Conservation (phyloP, 1,140 invertebrate species). For the Cepaea nemoralis region DNA sequence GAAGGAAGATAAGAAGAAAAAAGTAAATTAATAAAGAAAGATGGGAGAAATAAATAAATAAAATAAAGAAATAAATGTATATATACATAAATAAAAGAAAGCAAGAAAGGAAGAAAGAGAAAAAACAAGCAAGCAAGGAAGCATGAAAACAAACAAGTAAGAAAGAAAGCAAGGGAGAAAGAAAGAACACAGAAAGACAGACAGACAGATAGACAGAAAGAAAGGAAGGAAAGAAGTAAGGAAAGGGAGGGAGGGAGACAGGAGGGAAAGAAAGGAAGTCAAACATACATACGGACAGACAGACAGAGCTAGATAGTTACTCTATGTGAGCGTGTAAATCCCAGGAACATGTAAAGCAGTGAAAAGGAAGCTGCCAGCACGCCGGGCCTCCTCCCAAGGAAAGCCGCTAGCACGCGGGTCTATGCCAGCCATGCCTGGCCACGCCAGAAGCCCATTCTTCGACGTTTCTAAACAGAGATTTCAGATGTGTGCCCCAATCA, state of each 20-base stretch:
- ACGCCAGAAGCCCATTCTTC: constrained; percentile 1
- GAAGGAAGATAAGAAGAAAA: background rate
- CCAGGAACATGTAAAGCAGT: constrained; percentile 10
- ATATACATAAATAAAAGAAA: background rate
- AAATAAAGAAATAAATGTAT: background rate
- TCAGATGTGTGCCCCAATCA: constrained; percentile 23
- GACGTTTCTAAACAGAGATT: constrained; percentile 8
- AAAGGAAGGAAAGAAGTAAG: background rate
- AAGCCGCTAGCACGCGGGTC: too few species aligned
- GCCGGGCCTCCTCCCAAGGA: too few species aligned
- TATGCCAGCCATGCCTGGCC: background rate
- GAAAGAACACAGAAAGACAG: background rate
- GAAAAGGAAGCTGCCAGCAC: background rate
- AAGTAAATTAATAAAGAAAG: background rate
- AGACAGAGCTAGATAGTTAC: background rate
- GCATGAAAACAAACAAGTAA: background rate
- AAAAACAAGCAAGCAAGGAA: background rate
- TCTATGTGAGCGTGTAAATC: background rate
- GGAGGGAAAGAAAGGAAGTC: background rate
- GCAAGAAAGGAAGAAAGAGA: background rate
- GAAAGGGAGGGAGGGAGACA: background rate
- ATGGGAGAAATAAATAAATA: background rate
- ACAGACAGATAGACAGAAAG: background rate
- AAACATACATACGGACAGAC: background rate
- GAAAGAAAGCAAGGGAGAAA: background rate